phyloP scores from a whole-genome alignment of 2,888 invertebrate genomes.

The Drosophila atripex region DNA sequence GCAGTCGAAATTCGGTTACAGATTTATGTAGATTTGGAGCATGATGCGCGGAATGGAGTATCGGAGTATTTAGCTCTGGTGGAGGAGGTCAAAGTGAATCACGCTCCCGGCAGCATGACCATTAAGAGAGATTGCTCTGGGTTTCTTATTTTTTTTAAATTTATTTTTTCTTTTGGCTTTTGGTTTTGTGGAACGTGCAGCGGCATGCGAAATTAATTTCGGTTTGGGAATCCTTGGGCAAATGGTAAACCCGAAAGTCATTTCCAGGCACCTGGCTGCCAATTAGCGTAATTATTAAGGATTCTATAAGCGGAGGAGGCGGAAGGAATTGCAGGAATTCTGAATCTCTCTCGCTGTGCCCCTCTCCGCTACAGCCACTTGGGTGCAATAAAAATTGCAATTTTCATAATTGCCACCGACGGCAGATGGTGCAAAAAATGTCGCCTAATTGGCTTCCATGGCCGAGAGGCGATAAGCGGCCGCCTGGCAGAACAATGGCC shows the following conservation, averaged over 20 bases:
- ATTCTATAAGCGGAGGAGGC: constrained; percentile 54
- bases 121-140: constrained; percentile 64
- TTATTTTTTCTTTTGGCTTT: too few relatives aligned
- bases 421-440: constrained; percentile 79
- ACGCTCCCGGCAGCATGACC: constrained; percentile 73
- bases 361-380: constrained; percentile 43
- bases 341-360: background rate
- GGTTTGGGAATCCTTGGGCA: constrained; percentile 1
- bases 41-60: constrained; percentile 51
- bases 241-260: constrained; percentile 37
- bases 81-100: constrained; percentile 78
- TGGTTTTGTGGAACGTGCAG: constrained; percentile 64
- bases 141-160: constrained; percentile 5
- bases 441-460: constrained; percentile 75
- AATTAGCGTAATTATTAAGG: constrained; percentile 81
- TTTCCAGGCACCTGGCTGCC: constrained; percentile 78
- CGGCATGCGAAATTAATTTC: constrained; percentile 79
- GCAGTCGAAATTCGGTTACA: constrained; percentile 68
- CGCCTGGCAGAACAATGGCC: constrained; percentile 69
- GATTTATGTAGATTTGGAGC: constrained; percentile 80
- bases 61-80: constrained; percentile 19
- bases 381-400: constrained; percentile 78
- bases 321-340: constrained; percentile 9
- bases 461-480: constrained; percentile 59
- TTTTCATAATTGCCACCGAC: constrained; percentile 72